Evolutionary conservation across 2,888 invertebrate species (phyloP).

Genomic region (Nephrotoma appendiculata): DNA sequence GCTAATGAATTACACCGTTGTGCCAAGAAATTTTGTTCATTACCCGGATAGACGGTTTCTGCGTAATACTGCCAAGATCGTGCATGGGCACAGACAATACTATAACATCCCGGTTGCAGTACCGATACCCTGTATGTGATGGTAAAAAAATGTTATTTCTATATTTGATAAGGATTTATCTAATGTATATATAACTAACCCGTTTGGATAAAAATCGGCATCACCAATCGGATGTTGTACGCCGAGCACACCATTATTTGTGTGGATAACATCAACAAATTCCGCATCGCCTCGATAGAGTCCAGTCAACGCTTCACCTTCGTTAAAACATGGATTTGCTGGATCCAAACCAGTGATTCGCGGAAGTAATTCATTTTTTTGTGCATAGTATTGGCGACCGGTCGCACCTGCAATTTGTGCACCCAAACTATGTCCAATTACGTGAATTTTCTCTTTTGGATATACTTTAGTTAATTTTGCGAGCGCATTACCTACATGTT

Average conservation of each 20-base stretch:
- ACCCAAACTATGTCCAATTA: constrained; percentile 11
- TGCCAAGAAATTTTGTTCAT: constrained; percentile 9
- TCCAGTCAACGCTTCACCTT: constrained; percentile 3
- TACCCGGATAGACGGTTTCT: constrained; percentile 10
- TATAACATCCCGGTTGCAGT: constrained; percentile 11
- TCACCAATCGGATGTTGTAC: constrained; percentile 10
- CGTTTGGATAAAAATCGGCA: constrained; percentile 13
- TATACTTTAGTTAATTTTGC: background rate
- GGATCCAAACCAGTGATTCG: constrained; percentile 14
- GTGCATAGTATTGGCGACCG: constrained; percentile 9
- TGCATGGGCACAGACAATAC: constrained; percentile 12
- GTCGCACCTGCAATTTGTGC: constrained; percentile 12
- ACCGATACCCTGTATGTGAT: background rate
- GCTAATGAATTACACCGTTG: background rate
- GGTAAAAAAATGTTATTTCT: background rate
- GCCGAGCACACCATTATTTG: constrained; percentile 9
- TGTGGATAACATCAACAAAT: constrained; percentile 12
- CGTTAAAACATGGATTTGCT: constrained; percentile 13
- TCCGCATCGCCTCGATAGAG: constrained; percentile 8
- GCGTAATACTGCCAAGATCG: constrained; percentile 12
- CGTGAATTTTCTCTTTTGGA: constrained; percentile 9
- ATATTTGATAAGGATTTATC: background rate
- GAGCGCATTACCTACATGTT: constrained; percentile 8
- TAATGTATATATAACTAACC: constrained; percentile 6
- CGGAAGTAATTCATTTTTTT: constrained; percentile 9